These are phyloP conservation scores for Macquaria australasica DNA, from an alignment of 2,113 vertebrate species.

Conservation along the genomic window DNA sequence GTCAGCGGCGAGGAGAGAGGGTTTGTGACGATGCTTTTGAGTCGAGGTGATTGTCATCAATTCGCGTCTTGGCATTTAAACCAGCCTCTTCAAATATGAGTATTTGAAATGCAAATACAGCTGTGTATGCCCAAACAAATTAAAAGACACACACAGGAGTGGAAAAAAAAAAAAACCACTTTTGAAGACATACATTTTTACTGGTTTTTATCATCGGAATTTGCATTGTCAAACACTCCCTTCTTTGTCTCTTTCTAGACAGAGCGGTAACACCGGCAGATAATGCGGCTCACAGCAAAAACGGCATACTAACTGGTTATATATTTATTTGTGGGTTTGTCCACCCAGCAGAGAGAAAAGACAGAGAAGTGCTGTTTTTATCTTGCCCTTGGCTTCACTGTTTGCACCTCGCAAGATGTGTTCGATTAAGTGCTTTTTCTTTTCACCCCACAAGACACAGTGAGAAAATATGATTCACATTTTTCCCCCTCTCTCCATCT, in stretches of 20 bases:
- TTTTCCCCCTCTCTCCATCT: slow-evolving; percentile 73
- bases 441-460: slow-evolving; percentile 46
- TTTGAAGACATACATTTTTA: slow-evolving; percentile 80
- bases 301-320: slow-evolving; percentile 65
- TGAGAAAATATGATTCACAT: slow-evolving; percentile 78
- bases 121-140: slow-evolving; percentile 83
- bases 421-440: slow-evolving; percentile 76
- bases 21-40: slow-evolving; percentile 73
- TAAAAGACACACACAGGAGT: slow-evolving; percentile 68
- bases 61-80: slow-evolving; percentile 88
- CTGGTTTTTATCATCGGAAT: slow-evolving; percentile 68
- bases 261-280: slow-evolving; percentile 59
- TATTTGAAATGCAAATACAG: slow-evolving; percentile 89
- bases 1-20: slow-evolving; percentile 73
- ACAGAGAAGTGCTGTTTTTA: slow-evolving; percentile 59
- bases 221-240: slow-evolving; percentile 76
- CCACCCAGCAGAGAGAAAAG: slow-evolving; percentile 42
- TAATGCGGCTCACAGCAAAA: slow-evolving; percentile 65
- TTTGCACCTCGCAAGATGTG: slow-evolving; percentile 71
- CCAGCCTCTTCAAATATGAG: slow-evolving; percentile 84
- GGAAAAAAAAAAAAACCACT: slow-evolving; percentile 57
- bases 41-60: slow-evolving; percentile 87
- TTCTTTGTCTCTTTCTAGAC: slow-evolving; percentile 28
- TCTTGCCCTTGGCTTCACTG: slow-evolving; percentile 74
- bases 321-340: slow-evolving; percentile 80